phyloP scores from a whole-genome alignment of 1,140 invertebrate genomes.

The Monochamus saltuarius region DNA sequence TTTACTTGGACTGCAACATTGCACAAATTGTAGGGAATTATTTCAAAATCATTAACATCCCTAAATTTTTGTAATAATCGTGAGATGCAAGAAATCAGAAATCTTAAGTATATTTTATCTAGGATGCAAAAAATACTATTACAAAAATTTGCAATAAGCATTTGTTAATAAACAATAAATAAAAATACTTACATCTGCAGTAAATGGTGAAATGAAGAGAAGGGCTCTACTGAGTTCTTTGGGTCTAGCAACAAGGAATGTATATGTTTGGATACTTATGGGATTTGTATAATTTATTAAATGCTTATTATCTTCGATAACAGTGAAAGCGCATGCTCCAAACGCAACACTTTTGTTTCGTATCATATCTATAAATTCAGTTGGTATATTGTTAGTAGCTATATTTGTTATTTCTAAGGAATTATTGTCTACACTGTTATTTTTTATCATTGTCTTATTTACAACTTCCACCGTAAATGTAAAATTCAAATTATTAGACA shows the following conservation, averaged over 20 bases:
- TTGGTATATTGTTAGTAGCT: slow-evolving; percentile 49
- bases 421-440: not conserved
- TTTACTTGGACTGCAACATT: too few relatives aligned
- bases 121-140: too few relatives aligned
- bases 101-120: too few relatives aligned
- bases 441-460: slow-evolving; percentile 10
- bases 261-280: slow-evolving; percentile 76
- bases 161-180: slow-evolving; percentile 19
- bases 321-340: slow-evolving; percentile 71
- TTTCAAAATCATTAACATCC: too few relatives aligned
- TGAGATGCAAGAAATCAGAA: too few relatives aligned
- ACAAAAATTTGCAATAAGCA: too few relatives aligned
- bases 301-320: slow-evolving; percentile 61
- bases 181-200: slow-evolving; percentile 63
- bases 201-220: slow-evolving; percentile 84
- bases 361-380: slow-evolving; percentile 50
- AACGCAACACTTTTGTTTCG: slow-evolving; percentile 62
- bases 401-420: slow-evolving; percentile 21
- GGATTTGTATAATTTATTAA: slow-evolving; percentile 77
- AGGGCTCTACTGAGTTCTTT: slow-evolving; percentile 74
- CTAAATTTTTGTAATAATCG: too few relatives aligned
- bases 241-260: slow-evolving; percentile 74
- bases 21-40: too few relatives aligned
- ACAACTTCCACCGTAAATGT: slow-evolving; percentile 57
- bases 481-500: slow-evolving; percentile 81